Base-by-base conservation (phyloP, 2,888 invertebrate genomes). In the Macroteleia sp. region DNA sequence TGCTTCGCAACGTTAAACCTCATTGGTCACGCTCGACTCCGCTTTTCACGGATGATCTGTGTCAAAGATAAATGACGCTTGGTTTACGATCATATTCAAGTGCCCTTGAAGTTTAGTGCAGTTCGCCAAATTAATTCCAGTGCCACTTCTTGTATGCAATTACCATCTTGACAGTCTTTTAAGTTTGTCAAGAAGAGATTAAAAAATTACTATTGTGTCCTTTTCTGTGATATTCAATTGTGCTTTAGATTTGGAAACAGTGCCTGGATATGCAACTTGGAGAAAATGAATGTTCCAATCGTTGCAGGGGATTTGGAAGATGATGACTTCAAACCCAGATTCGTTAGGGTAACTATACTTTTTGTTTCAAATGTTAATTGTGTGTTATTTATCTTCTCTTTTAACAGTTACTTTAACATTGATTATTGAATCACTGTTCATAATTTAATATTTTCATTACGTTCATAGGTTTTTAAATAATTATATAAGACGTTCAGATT, bases 291-390 rank as follows among this genome's bases (percentile, higher is more conserved):
- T 83, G 85, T 89, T 22, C 91, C 91, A 73, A 91, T 91, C 66
- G 88, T 91, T 70, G 86, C 91, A 74, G 91, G 91, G 71, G 90
- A 91, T 82, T 83, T 91, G 81, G 90, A 90, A 77, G 90, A 89
- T 74, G 88, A 89, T 54, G 86, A 84, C 75, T 87, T 86, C 81
- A 90, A 87, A 76, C 90, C 88, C 59, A 88, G 90, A 82, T 91
- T 91, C 77, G 85, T 91, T 74, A 86, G 91, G 86, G 91, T 91
- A 77, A 89, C 89, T 86, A 25, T 44, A 28, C 6, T 12, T 59
- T 39, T 46, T 17, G 36, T 54, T 42, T 32, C n/a, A n/a, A 42
- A 46, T 48, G 10, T 2, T 4, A 25, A 25, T 25, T 25, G 25
- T 25, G 6, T 25, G 25, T 6, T 6, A 25, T 25, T 25, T 25